Percentiles rank a stretch among this genome's conserved stretches.
Conservation (phyloP, 2,797 vertebrate genomes). For the Mergus octosetaceus region DNA sequence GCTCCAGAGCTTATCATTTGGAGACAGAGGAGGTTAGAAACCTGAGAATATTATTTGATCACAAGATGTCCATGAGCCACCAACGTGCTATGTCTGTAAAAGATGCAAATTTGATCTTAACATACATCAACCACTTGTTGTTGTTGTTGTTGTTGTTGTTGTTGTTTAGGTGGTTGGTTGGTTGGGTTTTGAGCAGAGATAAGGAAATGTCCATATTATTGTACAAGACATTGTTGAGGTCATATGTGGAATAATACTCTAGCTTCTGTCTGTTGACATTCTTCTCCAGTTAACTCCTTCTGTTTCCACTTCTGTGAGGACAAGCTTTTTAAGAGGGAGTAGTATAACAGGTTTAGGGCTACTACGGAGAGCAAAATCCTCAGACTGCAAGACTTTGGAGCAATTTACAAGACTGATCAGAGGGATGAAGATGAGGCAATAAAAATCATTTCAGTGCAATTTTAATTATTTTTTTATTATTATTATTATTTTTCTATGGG, state of each 20-base stretch:
- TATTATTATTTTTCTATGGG: background rate
- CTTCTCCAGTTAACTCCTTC: background rate
- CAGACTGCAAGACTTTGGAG: background rate
- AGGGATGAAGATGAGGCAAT: background rate
- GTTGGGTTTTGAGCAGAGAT: background rate
- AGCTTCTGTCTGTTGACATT: background rate
- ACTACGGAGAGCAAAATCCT: background rate
- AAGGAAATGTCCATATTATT: background rate
- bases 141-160: no score
- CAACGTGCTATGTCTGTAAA: background rate
- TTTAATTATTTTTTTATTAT: background rate
- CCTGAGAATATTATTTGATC: background rate
- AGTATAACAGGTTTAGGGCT: background rate
- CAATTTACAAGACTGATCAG: background rate
- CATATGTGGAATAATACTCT: background rate
- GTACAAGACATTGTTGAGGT: background rate
- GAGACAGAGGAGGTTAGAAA: background rate
- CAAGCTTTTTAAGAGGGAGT: background rate
- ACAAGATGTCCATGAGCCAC: background rate
- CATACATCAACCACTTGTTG: background rate
- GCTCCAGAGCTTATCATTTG: background rate
- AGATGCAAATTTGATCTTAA: background rate
- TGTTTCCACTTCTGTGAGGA: background rate
- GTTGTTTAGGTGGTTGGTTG: background rate
- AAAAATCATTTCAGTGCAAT: background rate